Conservation (phyloP, 2,797 vertebrate genomes). For the Pantherophis alleghaniensis region DNA sequence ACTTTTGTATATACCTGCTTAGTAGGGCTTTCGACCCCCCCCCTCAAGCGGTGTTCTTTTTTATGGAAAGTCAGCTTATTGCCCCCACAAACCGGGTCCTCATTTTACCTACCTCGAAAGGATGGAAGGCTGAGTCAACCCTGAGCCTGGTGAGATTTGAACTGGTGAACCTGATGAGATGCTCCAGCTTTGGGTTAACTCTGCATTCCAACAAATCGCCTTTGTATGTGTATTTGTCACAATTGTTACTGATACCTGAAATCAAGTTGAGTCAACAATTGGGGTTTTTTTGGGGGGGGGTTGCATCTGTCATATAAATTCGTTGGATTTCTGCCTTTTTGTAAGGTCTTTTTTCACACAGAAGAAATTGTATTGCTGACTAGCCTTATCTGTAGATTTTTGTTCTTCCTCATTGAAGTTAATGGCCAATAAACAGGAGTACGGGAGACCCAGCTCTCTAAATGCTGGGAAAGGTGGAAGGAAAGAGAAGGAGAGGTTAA, state of each 20-base stretch:
- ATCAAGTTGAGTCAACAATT: background rate
- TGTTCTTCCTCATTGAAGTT: background rate
- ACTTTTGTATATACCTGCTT: too few species aligned
- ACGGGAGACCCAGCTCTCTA: background rate
- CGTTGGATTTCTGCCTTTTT: background rate
- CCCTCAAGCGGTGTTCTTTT: too few species aligned
- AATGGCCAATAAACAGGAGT: background rate
- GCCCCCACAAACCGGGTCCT: too few species aligned
- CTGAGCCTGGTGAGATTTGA: too few species aligned
- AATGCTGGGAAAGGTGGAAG: background rate
- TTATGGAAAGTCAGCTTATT: too few species aligned
- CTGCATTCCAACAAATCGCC: too few species aligned
- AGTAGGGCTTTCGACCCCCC: too few species aligned
- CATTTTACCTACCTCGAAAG: too few species aligned
- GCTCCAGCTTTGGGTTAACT: too few species aligned
- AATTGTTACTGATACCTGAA: background rate
- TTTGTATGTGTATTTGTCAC: background rate
- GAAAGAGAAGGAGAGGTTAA: background rate
- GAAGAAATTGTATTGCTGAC: background rate
- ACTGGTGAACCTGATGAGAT: too few species aligned
- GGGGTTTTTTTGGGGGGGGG: too few species aligned
- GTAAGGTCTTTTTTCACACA: background rate
- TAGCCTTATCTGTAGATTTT: background rate
- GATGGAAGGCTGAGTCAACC: too few species aligned
- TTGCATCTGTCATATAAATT: background rate